phyloP scores from a whole-genome alignment of 2,113 vertebrate species.

The Antechinus stuartii region DNA sequence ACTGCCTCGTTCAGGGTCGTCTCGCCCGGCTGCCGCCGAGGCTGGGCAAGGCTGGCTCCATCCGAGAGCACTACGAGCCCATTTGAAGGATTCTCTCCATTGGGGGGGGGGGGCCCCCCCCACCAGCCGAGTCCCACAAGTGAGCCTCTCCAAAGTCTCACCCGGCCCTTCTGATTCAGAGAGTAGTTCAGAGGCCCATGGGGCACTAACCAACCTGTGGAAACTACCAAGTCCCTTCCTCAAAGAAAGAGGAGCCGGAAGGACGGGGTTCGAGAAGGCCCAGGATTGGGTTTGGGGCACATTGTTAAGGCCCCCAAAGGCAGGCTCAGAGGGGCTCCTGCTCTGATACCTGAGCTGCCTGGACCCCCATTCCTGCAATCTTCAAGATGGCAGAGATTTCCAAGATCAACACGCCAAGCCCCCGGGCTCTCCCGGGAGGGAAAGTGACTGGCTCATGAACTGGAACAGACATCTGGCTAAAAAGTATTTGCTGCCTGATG shows the following conservation, averaged over 20 bases:
- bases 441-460: not conserved
- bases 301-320: not conserved
- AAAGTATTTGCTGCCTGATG: not conserved
- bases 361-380: not conserved
- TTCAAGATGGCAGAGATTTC: not conserved
- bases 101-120: not conserved
- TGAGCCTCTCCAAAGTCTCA: not conserved
- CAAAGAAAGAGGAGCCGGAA: not conserved
- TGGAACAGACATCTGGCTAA: not conserved
- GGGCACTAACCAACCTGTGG: not conserved
- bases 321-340: not conserved
- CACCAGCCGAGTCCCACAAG: not conserved
- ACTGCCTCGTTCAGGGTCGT: not conserved
- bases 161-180: not conserved
- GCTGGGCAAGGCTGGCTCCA: not conserved
- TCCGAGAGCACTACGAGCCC: not conserved
- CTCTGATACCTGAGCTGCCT: not conserved
- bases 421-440: not conserved
- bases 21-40: not conserved
- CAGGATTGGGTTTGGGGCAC: not conserved
- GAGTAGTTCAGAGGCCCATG: not conserved
- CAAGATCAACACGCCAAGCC: not conserved
- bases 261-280: not conserved
- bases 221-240: not conserved
- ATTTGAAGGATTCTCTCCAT: not conserved